phyloP scores from a whole-genome alignment of 2,113 vertebrate genomes.

The Gnathonemus longibarbis region DNA sequence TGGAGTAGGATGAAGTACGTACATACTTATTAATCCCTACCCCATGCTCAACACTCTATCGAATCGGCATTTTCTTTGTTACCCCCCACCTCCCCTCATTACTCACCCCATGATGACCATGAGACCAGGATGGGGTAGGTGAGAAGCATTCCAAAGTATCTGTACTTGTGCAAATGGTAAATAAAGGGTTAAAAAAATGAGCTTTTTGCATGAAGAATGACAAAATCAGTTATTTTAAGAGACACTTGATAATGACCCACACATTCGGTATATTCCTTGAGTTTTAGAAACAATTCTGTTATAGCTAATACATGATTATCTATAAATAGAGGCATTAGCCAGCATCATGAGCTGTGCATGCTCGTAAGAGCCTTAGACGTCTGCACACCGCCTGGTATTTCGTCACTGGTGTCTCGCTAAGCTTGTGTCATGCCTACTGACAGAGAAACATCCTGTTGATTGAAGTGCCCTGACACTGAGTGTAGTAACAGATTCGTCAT shows the following conservation, averaged over 20 bases:
- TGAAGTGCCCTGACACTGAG: background rate
- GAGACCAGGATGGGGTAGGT: background rate
- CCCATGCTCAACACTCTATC: too few relatives aligned
- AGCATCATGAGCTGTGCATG: constrained; percentile 45
- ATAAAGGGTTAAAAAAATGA: background rate
- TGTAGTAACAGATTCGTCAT: background rate
- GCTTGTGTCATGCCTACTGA: constrained; percentile 17
- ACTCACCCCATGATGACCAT: too few relatives aligned
- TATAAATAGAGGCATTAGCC: constrained; percentile 63
- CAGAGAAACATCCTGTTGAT: constrained; percentile 29
- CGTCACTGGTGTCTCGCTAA: constrained; percentile 18
- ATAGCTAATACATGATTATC: constrained; percentile 57
- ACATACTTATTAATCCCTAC: too few relatives aligned
- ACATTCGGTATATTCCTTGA: constrained; percentile 18
- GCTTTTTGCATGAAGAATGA: background rate
- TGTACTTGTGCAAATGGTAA: background rate
- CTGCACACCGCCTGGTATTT: constrained; percentile 32
- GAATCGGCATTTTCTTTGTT: too few relatives aligned
- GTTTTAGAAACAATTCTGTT: constrained; percentile 40
- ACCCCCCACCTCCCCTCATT: too few relatives aligned
- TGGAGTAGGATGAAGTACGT: too few relatives aligned
- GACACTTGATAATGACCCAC: background rate
- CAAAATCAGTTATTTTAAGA: background rate
- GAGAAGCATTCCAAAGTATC: background rate
- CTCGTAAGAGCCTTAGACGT: constrained; percentile 51